phyloP scores from a whole-genome alignment of 2,888 invertebrate genomes.

The Pherbina coryleti region DNA sequence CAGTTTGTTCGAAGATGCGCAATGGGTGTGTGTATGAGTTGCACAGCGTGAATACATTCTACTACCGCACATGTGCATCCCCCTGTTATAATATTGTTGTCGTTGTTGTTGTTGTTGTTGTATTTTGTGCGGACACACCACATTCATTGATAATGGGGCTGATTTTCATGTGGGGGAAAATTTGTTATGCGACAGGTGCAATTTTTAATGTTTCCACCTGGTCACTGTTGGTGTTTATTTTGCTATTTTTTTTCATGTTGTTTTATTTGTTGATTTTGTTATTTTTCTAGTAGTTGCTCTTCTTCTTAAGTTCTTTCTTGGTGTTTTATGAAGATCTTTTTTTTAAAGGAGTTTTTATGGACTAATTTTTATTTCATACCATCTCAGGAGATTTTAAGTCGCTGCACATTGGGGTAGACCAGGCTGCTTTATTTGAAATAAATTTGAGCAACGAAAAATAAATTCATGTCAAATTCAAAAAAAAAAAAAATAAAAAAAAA shows the following conservation, averaged over 20 bases:
- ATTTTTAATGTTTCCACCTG: conserved; percentile 37
- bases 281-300: neutral
- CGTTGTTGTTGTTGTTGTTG: neutral
- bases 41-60: neutral
- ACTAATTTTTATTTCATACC: too few relatives aligned
- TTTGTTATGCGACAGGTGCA: conserved; percentile 37
- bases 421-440: too few relatives aligned
- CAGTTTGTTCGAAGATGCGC: neutral
- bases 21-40: conserved; percentile 1
- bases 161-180: conserved; percentile 38
- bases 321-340: too few relatives aligned
- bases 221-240: neutral
- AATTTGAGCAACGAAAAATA: too few relatives aligned
- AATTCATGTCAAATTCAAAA: too few relatives aligned
- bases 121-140: neutral
- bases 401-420: too few relatives aligned
- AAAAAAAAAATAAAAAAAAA: too few relatives aligned
- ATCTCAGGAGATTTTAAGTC: too few relatives aligned
- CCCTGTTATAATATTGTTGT: neutral
- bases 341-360: too few relatives aligned
- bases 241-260: neutral
- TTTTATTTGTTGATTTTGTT: neutral
- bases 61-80: neutral
- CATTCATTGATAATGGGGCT: conserved; percentile 35
- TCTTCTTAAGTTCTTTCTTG: too few relatives aligned